Conservation (phyloP, 2,888 invertebrate genomes). For the Hemistola chrysoprasaria region DNA sequence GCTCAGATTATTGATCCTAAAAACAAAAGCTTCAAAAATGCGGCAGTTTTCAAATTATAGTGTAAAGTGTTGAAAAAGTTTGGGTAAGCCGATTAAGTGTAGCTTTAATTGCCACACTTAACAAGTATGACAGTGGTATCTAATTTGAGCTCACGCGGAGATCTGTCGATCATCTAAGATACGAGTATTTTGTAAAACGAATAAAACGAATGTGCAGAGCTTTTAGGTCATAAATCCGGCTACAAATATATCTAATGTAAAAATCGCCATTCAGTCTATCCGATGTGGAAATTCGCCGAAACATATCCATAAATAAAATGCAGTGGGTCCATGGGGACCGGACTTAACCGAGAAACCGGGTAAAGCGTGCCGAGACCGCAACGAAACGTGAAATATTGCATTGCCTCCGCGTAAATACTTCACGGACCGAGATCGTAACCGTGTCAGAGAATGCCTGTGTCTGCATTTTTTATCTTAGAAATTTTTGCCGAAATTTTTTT, state of each 20-base stretch:
- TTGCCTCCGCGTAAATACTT: slow-evolving; percentile 32
- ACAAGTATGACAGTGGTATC: too few relatives aligned
- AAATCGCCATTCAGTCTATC: slow-evolving; percentile 11
- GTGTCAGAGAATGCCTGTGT: slow-evolving; percentile 19
- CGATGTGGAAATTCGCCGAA: slow-evolving; percentile 6
- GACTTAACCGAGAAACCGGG: slow-evolving; percentile 19
- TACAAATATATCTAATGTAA: not conserved
- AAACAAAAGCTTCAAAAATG: too few relatives aligned
- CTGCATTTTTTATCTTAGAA: slow-evolving; percentile 13
- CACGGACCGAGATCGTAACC: slow-evolving; percentile 25
- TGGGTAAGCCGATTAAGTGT: too few relatives aligned
- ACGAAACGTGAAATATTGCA: slow-evolving; percentile 28
- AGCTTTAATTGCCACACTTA: too few relatives aligned
- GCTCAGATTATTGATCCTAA: too few relatives aligned
- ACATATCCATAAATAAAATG: slow-evolving; percentile 25
- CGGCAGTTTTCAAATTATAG: too few relatives aligned
- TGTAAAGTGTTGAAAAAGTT: too few relatives aligned
- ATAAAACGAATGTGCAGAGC: too few relatives aligned
- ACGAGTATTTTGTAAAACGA: too few relatives aligned
- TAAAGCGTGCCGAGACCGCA: slow-evolving; percentile 18
- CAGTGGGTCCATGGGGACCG: slow-evolving; percentile 21
- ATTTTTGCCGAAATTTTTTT: too few relatives aligned
- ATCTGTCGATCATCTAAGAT: too few relatives aligned
- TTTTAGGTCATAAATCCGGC: not conserved
- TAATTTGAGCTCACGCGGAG: too few relatives aligned